Percentiles rank a stretch among this genome's conserved stretches.
Conservation (phyloP, 2,113 vertebrate species). For the Leptodactylus fuscus region DNA sequence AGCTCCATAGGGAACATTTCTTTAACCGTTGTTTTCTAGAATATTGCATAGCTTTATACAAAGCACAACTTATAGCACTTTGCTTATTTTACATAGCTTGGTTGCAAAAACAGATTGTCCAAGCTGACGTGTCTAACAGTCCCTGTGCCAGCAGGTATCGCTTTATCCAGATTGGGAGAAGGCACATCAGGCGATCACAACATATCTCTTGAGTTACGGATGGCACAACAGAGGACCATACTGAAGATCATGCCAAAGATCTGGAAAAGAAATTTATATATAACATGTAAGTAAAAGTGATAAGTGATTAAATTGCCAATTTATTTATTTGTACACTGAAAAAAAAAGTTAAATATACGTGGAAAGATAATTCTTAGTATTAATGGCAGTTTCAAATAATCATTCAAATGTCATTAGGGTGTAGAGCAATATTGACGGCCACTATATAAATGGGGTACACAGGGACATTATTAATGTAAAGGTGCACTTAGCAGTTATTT, state of each 20-base stretch:
- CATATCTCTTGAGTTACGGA: constrained; percentile 90
- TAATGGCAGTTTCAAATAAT: too few species aligned
- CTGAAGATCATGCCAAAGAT: constrained; percentile 98
- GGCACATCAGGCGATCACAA: constrained; percentile 76
- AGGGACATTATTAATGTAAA: too few species aligned
- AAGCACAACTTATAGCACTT: constrained; percentile 16
- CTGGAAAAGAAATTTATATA: constrained; percentile 71
- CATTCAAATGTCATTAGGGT: too few species aligned
- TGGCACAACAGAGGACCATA: constrained; percentile 96
- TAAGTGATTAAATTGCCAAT: too few species aligned
- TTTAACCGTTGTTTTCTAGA: background rate
- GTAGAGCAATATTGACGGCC: too few species aligned
- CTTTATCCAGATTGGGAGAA: background rate
- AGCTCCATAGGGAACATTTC: background rate
- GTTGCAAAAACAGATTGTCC: background rate
- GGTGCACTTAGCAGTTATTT: too few species aligned
- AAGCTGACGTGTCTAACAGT: constrained; percentile 35
- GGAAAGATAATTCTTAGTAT: too few species aligned
- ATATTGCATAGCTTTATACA: constrained; percentile 49
- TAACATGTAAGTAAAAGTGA: background rate
- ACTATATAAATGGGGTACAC: too few species aligned
- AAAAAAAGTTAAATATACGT: too few species aligned
- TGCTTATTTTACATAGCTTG: constrained; percentile 23
- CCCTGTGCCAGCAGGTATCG: constrained; percentile 42
- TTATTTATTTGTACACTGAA: background rate